phyloP scores from a whole-genome alignment of 2,113 vertebrate genomes.

The Scomber japonicus region DNA sequence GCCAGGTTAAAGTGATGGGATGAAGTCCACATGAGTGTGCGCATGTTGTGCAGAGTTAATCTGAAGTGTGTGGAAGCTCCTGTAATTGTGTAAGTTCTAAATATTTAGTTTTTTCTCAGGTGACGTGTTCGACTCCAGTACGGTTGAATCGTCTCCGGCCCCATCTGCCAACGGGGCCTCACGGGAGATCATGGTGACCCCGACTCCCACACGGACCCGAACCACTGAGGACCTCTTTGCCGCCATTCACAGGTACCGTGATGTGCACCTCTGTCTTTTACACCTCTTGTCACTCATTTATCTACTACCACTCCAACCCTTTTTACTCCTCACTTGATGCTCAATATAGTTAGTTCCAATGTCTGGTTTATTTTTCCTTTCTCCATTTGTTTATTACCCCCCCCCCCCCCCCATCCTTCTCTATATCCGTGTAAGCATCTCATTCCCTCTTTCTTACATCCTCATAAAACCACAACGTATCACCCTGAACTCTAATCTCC shows the following conservation, averaged over 20 bases:
- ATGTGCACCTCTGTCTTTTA: slow-evolving; percentile 13
- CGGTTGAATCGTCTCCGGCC: slow-evolving; percentile 75
- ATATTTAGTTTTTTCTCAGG: slow-evolving; percentile 73
- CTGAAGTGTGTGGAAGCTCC: slow-evolving; percentile 20
- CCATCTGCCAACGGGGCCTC: slow-evolving; percentile 77
- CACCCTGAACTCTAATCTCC: slow-evolving; percentile 38
- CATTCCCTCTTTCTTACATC: neutral
- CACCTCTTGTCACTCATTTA: neutral
- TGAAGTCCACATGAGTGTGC: slow-evolving; percentile 36
- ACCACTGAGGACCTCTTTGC: slow-evolving; percentile 99
- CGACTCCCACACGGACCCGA: slow-evolving; percentile 89
- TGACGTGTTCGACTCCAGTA: slow-evolving; percentile 86
- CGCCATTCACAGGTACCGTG: slow-evolving; percentile 94
- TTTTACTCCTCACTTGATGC: neutral
- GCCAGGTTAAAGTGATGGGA: slow-evolving; percentile 42
- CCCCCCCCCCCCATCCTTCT: neutral
- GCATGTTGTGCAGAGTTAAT: slow-evolving; percentile 34
- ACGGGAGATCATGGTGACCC: slow-evolving; percentile 86
- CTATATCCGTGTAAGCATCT: neutral
- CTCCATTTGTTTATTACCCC: neutral
- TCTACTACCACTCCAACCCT: neutral
- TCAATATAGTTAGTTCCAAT: slow-evolving; percentile 19
- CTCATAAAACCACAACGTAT: slow-evolving; percentile 35
- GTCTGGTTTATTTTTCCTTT: neutral
- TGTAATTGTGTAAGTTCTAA: slow-evolving; percentile 16